Base-by-base conservation (phyloP, 2,888 invertebrate species). In the Teleogryllus oceanicus region DNA sequence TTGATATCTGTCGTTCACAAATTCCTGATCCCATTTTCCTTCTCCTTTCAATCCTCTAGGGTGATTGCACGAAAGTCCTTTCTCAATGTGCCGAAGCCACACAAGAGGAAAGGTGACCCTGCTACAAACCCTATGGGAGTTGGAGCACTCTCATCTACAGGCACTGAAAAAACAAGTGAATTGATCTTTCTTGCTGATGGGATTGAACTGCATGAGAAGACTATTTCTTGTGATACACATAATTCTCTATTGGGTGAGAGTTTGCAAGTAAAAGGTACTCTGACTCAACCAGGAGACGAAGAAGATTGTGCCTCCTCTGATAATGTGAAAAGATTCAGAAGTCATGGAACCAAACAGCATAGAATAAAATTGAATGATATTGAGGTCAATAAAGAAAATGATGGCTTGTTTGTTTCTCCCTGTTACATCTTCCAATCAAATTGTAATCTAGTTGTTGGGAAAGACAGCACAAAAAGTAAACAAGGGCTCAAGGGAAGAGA, bases 281-380 rank as follows among this genome's bases (percentile, higher is more conserved):
- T 8, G 8, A 37, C 37, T 37, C 37, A 37, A 37, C 37, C 37
- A 37, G 8, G 8, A 37, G 37, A 37, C 5, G 37, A 37, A 37
- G 37, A 37, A 37, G 37, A 37, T 37, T 37, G 37, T 37, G 37
- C 37, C 10, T 37, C 37, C 37, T 37, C 37, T 37, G 37, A 37
- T 37, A 37, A 37, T 37, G 37, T 37, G 37, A 37, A 37, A 37
- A 5, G 37, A 37, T 37, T 37, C 13, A 62, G 62, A 62, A 8
- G 16, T 5, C 62, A 62, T 62, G 62, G 62, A 18, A 49, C 50
- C 5, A 12, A 18, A 49, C 49, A 12, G 37, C 77, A 77, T 21
- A 21, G 49, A 12, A 21, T 85, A 16, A 88, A 86, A 84, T 78
- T 88, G n/a, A 88, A 88, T 83, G 84, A 86, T 74, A 80, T 85